A percentile compares a stretch with the other conserved stretches of the same genome.
These are phyloP conservation scores for Emys orbicularis DNA, from an alignment of 2,797 vertebrate species.

Conservation along the genomic window DNA sequence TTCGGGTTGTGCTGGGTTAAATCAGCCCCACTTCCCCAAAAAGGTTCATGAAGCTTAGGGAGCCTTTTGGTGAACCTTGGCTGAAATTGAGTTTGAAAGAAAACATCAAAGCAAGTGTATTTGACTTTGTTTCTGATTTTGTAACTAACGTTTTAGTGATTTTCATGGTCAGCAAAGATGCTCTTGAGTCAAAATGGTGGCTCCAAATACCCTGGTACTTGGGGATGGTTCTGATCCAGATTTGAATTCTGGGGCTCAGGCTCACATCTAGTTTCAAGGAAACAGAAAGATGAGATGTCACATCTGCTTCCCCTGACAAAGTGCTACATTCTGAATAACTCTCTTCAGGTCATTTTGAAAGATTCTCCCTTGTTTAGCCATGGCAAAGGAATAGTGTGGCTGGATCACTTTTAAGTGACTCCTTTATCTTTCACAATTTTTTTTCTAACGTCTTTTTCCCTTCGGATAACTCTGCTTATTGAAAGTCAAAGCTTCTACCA, in stretches of 20 bases:
- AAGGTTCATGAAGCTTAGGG: not conserved
- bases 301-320: not conserved
- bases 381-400: not conserved
- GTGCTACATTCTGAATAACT: slow-evolving; percentile 37
- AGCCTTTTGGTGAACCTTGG: not conserved
- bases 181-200: slow-evolving; percentile 4
- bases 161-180: slow-evolving; percentile 13
- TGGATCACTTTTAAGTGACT: slow-evolving; percentile 67
- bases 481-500: slow-evolving; percentile 60
- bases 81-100: not conserved
- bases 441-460: slow-evolving; percentile 46
- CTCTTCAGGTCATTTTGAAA: slow-evolving; percentile 38
- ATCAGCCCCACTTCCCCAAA: not conserved
- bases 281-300: slow-evolving; percentile 34
- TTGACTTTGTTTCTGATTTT: slow-evolving; percentile 29
- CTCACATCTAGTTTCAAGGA: slow-evolving; percentile 49
- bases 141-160: slow-evolving; percentile 24
- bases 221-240: slow-evolving; percentile 33
- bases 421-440: slow-evolving; percentile 65
- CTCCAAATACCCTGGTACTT: not conserved
- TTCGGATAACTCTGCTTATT: slow-evolving; percentile 64
- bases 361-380: slow-evolving; percentile 12
- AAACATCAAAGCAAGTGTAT: not conserved
- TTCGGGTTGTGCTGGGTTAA: not conserved
- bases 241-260: not conserved